Evolutionary conservation across 2,113 vertebrate species (phyloP).

Genomic region (Oreochromis aureus): DNA sequence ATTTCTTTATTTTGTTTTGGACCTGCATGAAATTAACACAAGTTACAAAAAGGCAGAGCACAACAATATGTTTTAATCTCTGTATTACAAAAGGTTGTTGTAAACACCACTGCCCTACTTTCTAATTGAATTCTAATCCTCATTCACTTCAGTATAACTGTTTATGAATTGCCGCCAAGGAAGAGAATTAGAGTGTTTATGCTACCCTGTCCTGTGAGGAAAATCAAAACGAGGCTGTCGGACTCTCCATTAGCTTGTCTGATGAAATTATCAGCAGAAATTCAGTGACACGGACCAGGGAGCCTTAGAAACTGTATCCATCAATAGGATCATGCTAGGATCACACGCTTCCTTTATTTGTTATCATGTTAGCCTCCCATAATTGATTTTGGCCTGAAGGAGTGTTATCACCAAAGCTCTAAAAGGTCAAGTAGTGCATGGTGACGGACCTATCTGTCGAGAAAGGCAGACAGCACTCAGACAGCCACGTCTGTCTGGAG

Average conservation of each 20-base stretch:
- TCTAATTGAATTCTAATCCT: slow-evolving; percentile 16
- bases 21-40: background rate
- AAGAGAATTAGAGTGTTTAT: slow-evolving; percentile 7
- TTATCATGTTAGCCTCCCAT: slow-evolving; percentile 19
- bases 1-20: background rate
- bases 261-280: slow-evolving; percentile 27
- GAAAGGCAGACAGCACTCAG: slow-evolving; percentile 55
- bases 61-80: background rate
- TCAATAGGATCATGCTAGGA: slow-evolving; percentile 1
- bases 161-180: slow-evolving; percentile 2
- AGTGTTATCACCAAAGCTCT: slow-evolving; percentile 4
- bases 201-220: background rate
- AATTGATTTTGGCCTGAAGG: slow-evolving; percentile 60
- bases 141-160: background rate
- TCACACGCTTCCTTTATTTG: slow-evolving; percentile 27
- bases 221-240: slow-evolving; percentile 5
- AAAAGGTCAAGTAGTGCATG: slow-evolving; percentile 57
- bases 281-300: slow-evolving; percentile 38
- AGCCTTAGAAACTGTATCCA: slow-evolving; percentile 2
- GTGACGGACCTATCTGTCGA: slow-evolving; percentile 28
- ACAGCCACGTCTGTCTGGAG: slow-evolving; percentile 30
- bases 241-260: slow-evolving; percentile 21
- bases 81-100: background rate
- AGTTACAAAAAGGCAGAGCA: background rate
- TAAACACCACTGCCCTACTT: slow-evolving; percentile 29